Evolutionary conservation across 2,888 invertebrate species (phyloP).

Genomic region (Phorcus lineatus): DNA sequence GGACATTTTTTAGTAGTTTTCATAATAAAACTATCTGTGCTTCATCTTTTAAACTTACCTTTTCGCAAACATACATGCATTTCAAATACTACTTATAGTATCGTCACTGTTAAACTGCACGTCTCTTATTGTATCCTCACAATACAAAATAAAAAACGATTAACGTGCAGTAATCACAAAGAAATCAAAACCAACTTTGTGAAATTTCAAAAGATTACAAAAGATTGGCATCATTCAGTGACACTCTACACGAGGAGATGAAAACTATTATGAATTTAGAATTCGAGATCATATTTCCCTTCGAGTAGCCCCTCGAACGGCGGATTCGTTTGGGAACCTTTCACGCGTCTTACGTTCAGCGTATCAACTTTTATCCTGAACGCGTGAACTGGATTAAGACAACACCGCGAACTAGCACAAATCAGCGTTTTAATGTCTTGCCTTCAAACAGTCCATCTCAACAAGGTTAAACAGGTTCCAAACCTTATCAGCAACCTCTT

Average conservation of each 20-base stretch:
- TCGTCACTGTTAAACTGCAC: too few relatives aligned
- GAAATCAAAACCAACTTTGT: too few relatives aligned
- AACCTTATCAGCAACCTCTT: conserved; percentile 1
- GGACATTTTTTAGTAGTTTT: too few relatives aligned
- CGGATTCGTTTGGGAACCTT: background rate
- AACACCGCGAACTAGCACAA: background rate
- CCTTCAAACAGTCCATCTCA: background rate
- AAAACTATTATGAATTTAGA: conserved; percentile 10
- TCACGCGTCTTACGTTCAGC: background rate
- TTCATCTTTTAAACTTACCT: too few relatives aligned
- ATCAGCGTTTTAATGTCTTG: conserved; percentile 9
- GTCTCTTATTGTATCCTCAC: too few relatives aligned
- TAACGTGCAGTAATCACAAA: too few relatives aligned
- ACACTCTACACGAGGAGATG: background rate
- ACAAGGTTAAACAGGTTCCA: background rate
- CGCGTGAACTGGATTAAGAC: background rate
- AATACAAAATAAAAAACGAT: too few relatives aligned
- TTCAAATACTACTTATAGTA: too few relatives aligned
- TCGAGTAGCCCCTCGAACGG: background rate
- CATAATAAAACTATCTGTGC: too few relatives aligned
- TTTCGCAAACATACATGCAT: too few relatives aligned
- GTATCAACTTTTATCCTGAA: conserved; percentile 12
- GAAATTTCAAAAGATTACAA: background rate
- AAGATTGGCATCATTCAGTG: background rate
- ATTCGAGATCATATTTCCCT: background rate